A percentile compares a stretch with the other conserved stretches of the same genome.
Evolutionary conservation across 2,888 invertebrate genomes (phyloP).

Genomic region (Griposia aprilina): DNA sequence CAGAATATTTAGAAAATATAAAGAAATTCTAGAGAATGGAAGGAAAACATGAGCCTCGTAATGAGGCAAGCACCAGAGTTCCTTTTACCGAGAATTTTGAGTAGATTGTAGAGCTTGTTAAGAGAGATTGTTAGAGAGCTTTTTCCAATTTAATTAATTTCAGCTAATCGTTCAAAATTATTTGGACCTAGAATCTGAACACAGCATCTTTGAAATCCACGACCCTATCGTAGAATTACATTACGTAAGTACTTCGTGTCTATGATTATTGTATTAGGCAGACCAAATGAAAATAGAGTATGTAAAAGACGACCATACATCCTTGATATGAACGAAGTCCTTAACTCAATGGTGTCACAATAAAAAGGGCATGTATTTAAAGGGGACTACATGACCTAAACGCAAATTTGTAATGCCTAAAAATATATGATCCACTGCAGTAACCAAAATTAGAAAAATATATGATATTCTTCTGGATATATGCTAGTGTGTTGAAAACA

Average conservation of each 20-base stretch:
- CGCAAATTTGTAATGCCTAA: too few species aligned
- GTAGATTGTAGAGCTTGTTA: neutral
- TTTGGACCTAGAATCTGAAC: neutral
- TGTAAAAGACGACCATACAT: neutral
- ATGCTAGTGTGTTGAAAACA: too few species aligned
- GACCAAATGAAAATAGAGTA: neutral
- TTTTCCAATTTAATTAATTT: neutral
- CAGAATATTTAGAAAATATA: conserved; percentile 9
- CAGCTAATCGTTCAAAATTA: neutral
- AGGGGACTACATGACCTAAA: too few species aligned
- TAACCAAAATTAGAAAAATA: too few species aligned
- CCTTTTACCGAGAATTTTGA: neutral
- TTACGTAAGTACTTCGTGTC: neutral
- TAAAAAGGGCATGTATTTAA: neutral
- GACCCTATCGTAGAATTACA: neutral
- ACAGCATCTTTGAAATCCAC: neutral
- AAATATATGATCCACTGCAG: too few species aligned
- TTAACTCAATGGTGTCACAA: too few species aligned
- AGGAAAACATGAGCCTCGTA: conserved; percentile 18
- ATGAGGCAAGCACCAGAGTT: conserved; percentile 9
- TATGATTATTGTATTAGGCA: neutral
- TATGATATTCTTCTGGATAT: too few species aligned
- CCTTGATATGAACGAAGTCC: neutral
- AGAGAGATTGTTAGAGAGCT: accelerated
- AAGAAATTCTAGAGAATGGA: conserved; percentile 8